Conservation (phyloP, 2,113 vertebrate species). For the Microtus oregoni region DNA sequence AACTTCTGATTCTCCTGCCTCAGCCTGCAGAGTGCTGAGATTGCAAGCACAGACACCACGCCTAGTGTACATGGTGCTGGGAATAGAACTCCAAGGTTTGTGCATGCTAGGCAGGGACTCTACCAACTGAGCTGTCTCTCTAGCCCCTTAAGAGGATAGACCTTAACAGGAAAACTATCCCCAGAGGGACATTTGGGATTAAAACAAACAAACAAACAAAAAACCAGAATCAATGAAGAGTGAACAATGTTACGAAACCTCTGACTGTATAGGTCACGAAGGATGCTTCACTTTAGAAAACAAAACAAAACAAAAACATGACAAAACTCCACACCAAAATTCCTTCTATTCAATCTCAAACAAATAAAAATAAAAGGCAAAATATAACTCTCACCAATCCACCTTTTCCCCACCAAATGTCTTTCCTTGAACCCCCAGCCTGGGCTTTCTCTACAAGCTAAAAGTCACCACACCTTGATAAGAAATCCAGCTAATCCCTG, state of each 20-base stretch:
- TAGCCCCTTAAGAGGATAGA: not conserved
- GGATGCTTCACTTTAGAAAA: not conserved
- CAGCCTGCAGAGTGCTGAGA: not conserved
- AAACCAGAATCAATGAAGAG: not conserved
- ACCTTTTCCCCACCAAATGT: not conserved
- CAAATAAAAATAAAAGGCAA: not conserved
- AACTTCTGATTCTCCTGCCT: not conserved
- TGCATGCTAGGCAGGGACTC: not conserved
- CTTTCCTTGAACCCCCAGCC: constrained; percentile 1
- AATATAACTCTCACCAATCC: not conserved
- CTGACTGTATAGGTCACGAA: not conserved
- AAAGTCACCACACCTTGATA: not conserved
- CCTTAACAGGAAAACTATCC: not conserved
- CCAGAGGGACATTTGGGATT: not conserved
- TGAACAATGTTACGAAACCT: not conserved
- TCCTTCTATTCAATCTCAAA: not conserved
- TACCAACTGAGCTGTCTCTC: not conserved
- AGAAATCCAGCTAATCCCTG: not conserved
- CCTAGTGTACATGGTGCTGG: not conserved
- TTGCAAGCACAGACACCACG: not conserved
- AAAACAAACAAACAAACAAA: not conserved
- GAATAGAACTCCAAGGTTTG: not conserved
- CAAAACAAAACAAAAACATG: not conserved
- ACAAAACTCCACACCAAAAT: not conserved
- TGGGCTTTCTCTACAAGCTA: not conserved